phyloP scores from a whole-genome alignment of 1,140 invertebrate species.

The Drosophila virilis region DNA sequence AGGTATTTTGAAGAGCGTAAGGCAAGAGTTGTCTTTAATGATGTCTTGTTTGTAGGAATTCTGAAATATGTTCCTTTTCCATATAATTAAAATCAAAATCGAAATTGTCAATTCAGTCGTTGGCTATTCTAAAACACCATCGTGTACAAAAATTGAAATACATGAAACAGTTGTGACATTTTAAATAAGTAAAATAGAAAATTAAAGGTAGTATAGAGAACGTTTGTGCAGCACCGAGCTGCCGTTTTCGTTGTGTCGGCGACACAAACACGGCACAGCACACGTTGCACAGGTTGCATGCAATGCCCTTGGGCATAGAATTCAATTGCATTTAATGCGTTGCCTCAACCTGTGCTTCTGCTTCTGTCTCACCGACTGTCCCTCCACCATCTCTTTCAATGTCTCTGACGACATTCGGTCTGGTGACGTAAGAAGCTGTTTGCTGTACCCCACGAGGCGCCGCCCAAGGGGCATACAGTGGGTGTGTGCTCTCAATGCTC shows the following conservation, averaged over 20 bases:
- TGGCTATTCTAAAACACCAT: neutral
- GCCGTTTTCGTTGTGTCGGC: slow-evolving; percentile 7
- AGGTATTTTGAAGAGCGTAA: no score
- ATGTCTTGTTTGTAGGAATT: no score
- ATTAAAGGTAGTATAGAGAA: slow-evolving; percentile 3
- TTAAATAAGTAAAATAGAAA: slow-evolving; percentile 8
- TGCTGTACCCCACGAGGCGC: slow-evolving; percentile 61
- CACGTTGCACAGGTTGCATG: slow-evolving; percentile 48
- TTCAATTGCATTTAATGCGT: slow-evolving; percentile 77
- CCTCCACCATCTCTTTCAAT: slow-evolving; percentile 16
- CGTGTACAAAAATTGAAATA: neutral
- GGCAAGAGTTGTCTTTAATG: no score
- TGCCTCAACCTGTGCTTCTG: slow-evolving; percentile 44
- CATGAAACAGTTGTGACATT: slow-evolving; percentile 1
- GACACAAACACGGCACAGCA: neutral
- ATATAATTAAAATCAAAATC: neutral
- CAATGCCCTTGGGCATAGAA: slow-evolving; percentile 73
- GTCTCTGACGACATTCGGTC: slow-evolving; percentile 13
- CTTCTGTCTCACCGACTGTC: slow-evolving; percentile 1
- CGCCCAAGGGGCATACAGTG: slow-evolving; percentile 55
- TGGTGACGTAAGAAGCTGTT: slow-evolving; percentile 68
- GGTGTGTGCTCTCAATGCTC: neutral
- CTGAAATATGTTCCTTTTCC: neutral
- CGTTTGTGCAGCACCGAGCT: neutral
- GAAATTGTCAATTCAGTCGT: no score